phyloP scores from a whole-genome alignment of 1,140 invertebrate genomes.

The Tetramorium parvispinum region DNA sequence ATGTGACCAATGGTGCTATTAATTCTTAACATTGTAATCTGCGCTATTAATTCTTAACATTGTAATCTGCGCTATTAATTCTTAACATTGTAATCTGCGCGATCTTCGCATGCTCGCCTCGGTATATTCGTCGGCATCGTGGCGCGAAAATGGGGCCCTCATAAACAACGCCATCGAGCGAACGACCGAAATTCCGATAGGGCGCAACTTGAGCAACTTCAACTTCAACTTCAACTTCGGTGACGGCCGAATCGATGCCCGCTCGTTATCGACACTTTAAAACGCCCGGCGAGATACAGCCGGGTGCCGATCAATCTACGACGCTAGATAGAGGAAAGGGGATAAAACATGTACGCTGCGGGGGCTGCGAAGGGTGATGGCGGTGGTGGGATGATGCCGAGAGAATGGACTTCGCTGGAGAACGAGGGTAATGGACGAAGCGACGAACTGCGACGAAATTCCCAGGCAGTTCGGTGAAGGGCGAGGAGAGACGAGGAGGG shows the following conservation, averaged over 20 bases:
- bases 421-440: constrained; percentile 55
- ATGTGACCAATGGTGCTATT: neutral
- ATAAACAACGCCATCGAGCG: constrained; percentile 33
- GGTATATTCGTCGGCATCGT: neutral
- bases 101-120: neutral
- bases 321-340: constrained; percentile 7
- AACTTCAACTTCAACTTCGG: constrained; percentile 42
- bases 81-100: neutral
- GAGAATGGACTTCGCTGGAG: constrained; percentile 34
- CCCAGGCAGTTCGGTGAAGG: constrained; percentile 30
- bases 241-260: constrained; percentile 39
- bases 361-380: neutral
- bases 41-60: too few species aligned
- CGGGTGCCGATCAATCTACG: constrained; percentile 50
- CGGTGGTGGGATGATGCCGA: neutral
- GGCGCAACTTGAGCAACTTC: constrained; percentile 40
- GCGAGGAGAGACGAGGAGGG: neutral
- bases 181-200: constrained; percentile 49
- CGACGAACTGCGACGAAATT: constrained; percentile 59
- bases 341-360: constrained; percentile 45
- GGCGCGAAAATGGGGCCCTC: constrained; percentile 9
- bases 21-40: too few species aligned
- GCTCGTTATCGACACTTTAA: constrained; percentile 61
- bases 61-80: constrained; percentile 21
- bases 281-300: constrained; percentile 44